Evolutionary conservation across 2,797 vertebrate genomes (phyloP).

Genomic region (Pteropus rufus): DNA sequence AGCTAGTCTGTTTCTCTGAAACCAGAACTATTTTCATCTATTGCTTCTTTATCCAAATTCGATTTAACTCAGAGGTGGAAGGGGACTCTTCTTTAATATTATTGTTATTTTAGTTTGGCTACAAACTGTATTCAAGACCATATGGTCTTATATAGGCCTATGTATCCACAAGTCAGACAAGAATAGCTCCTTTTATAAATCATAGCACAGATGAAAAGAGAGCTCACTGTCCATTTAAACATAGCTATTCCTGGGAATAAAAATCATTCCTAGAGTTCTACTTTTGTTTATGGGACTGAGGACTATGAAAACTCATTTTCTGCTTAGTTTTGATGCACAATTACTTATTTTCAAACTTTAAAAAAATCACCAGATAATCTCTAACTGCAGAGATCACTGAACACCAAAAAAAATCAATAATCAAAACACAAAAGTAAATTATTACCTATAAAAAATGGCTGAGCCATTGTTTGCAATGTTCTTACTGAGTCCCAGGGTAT

Average conservation of each 20-base stretch:
- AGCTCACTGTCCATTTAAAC: conserved; percentile 38
- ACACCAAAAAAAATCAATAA: conserved; percentile 11
- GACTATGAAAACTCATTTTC: conserved; percentile 20
- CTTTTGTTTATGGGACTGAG: conserved; percentile 5
- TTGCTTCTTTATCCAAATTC: conserved; percentile 49
- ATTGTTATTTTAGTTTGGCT: conserved; percentile 29
- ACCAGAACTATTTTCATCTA: conserved; percentile 28
- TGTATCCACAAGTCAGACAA: not conserved
- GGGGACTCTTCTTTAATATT: conserved; percentile 18
- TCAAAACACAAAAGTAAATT: conserved; percentile 3
- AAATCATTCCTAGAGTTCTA: not conserved
- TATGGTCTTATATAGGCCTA: not conserved
- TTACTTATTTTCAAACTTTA: conserved; percentile 45
- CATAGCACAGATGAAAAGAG: conserved; percentile 13
- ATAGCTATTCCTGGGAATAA: conserved; percentile 8
- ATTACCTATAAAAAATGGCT: conserved; percentile 8
- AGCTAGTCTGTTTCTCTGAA: conserved; percentile 24
- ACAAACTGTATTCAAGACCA: not conserved
- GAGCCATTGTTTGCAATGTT: not conserved
- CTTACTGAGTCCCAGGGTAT: not conserved
- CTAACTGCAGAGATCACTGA: conserved; percentile 4
- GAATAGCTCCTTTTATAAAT: conserved; percentile 46
- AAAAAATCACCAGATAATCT: not conserved
- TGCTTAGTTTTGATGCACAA: conserved; percentile 17
- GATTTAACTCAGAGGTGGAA: not conserved